A percentile compares a stretch with the other conserved stretches of the same genome.
Conservation (phyloP, 2,797 vertebrate species). For the Pangasius larnaudii region DNA sequence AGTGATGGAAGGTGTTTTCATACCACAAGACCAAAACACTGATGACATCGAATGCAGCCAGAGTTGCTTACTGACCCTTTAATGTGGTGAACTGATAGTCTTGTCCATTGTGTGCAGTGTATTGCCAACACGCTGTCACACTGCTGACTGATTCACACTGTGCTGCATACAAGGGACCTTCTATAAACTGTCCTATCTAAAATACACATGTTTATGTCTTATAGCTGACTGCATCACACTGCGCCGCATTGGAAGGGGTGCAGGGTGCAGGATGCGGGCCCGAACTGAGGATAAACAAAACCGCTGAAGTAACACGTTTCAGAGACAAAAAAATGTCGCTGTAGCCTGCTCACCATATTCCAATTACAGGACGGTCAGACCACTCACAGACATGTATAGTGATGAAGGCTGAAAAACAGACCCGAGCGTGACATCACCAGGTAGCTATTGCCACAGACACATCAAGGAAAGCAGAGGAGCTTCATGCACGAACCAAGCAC, state of each 20-base stretch:
- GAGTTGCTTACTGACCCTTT: neutral
- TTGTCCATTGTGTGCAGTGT: neutral
- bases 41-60: neutral
- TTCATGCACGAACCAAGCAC: neutral
- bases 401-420: slow-evolving; percentile 22
- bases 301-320: slow-evolving; percentile 32
- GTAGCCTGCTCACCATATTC: neutral
- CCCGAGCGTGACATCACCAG: slow-evolving; percentile 21
- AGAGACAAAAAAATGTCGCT: neutral
- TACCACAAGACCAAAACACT: neutral
- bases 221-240: slow-evolving; percentile 73
- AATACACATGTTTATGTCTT: neutral
- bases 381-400: neutral
- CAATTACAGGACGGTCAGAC: neutral
- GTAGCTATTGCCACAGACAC: slow-evolving; percentile 16
- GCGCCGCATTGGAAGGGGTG: slow-evolving; percentile 66
- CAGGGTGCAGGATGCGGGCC: slow-evolving; percentile 64
- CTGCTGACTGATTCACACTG: neutral
- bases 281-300: slow-evolving; percentile 63
- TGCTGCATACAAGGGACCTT: neutral
- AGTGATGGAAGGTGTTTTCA: neutral
- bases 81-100: neutral
- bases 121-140: neutral
- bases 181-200: neutral
- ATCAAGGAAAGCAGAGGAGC: neutral